phyloP scores from a whole-genome alignment of 2,888 invertebrate species.

The Zaprionus obscuricornis region DNA sequence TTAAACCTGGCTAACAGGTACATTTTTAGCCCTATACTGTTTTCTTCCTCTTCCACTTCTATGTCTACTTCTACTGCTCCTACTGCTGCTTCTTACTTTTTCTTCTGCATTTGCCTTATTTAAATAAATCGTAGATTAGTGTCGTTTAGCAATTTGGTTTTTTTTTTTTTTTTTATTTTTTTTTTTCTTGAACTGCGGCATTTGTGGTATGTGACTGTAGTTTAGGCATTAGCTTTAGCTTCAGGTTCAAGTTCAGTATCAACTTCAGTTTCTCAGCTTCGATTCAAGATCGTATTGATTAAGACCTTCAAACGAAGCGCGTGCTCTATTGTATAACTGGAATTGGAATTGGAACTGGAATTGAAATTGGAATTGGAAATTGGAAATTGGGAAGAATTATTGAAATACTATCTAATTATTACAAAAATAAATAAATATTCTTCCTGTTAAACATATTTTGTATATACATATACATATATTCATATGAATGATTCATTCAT shows the following conservation, averaged over 20 bases:
- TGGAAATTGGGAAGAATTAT: not conserved
- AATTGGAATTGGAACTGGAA: not conserved
- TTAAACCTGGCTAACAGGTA: slow-evolving; percentile 52
- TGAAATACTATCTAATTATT: not conserved
- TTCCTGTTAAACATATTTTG: slow-evolving; percentile 1
- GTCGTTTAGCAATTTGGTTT: slow-evolving; percentile 72
- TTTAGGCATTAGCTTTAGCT: slow-evolving; percentile 9
- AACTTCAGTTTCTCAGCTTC: no score
- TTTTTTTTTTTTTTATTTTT: slow-evolving; percentile 10
- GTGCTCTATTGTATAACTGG: no score
- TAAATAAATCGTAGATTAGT: slow-evolving; percentile 73
- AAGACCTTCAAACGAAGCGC: slow-evolving; percentile 36
- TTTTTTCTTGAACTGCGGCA: slow-evolving; percentile 14
- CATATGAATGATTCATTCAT: not conserved
- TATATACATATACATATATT: not conserved
- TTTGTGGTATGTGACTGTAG: slow-evolving; percentile 36
- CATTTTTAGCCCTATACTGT: slow-evolving; percentile 33
- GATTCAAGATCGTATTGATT: slow-evolving; percentile 36
- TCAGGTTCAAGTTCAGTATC: slow-evolving; percentile 54
- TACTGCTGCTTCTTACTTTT: slow-evolving; percentile 5
- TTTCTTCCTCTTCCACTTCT: not conserved
- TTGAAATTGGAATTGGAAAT: no score
- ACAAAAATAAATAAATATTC: slow-evolving; percentile 5
- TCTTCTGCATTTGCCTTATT: slow-evolving; percentile 44
- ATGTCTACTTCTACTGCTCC: no score